Evolutionary conservation across 2,888 invertebrate genomes (phyloP).

Genomic region (Drosophila prolongata): DNA sequence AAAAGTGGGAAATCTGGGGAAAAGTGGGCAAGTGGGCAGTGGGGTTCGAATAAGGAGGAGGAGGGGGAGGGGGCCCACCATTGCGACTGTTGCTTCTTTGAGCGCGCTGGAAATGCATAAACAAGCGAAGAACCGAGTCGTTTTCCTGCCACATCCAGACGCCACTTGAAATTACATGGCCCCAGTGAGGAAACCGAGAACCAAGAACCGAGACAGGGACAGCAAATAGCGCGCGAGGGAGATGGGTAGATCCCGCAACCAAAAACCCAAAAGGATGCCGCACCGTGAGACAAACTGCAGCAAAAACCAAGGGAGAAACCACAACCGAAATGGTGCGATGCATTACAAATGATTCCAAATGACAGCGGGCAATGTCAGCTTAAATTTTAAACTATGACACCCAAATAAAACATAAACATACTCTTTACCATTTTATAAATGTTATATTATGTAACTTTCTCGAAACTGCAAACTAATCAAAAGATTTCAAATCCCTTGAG

Average conservation of each 20-base stretch:
- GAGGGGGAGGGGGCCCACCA: background rate
- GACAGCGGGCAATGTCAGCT: background rate
- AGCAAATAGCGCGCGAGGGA: slow-evolving; percentile 12
- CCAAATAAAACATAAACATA: no score
- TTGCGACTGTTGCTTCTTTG: slow-evolving; percentile 66
- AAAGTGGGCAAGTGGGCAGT: background rate
- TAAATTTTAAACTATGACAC: no score
- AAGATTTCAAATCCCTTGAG: no score
- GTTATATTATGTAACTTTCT: no score
- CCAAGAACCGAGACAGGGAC: slow-evolving; percentile 3
- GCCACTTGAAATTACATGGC: slow-evolving; percentile 62
- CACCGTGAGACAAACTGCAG: slow-evolving; percentile 8
- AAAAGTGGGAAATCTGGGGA: background rate
- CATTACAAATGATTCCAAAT: background rate
- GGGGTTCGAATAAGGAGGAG: background rate
- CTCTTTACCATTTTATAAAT: no score
- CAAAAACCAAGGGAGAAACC: background rate
- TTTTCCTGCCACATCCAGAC: slow-evolving; percentile 34
- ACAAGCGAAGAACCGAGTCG: slow-evolving; percentile 49
- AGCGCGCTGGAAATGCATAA: slow-evolving; percentile 69
- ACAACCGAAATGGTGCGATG: slow-evolving; percentile 8
- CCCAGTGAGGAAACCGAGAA: slow-evolving; percentile 15
- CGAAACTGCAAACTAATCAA: no score
- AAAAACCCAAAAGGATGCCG: slow-evolving; percentile 1
- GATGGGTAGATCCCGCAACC: slow-evolving; percentile 1